Base-by-base conservation (phyloP, 2,113 vertebrate genomes). In the Oreochromis spilurus region DNA sequence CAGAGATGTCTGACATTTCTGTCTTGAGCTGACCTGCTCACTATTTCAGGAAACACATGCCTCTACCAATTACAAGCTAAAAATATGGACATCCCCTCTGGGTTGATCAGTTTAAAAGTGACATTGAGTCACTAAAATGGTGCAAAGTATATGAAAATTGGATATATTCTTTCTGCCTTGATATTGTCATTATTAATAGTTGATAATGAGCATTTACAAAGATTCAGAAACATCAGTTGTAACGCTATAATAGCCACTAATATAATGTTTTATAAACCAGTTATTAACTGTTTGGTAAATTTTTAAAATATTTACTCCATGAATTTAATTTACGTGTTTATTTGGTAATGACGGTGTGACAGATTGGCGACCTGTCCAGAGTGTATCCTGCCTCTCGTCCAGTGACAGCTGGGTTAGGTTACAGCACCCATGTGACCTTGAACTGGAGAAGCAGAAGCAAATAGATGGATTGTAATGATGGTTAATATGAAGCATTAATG, bases 61-160 rank as follows among this genome's bases (percentile, higher is more conserved):
- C 21, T 67, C 62, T 8, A 80, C 53, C 19, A 83, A 65, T 84
- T 85, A 72, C 21, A 60, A 43, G 67, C 16, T 34, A 50, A 81
- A 85, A 55, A 60, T 26, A 36, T 29, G 57, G 38, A 55, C 31
- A 79, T 24, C 17, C 34, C 26, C 54, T 81, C 58, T 83, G 36
- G 29, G 6, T 58, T 11, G 67, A 70, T 83, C 50, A 62, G 58
- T 79, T 81, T 45, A 82, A 84, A 87, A 78, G 65, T 84, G 38
- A 77, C 48, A 67, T 31, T 77, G 36, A 62, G 70, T 86, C 72
- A 87, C 80, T 88, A 88, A 85, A 91, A 83, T 81, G 50, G 72
- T 91, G 82, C 75, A 62, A 79, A 67, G 80, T 62, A 17, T 34
- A 48, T 50, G 2, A 21, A 57, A 82, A 54, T 21, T 50, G 26